Conservation (phyloP, 2,113 vertebrate species). For the Dicrurus megarhynchus region DNA sequence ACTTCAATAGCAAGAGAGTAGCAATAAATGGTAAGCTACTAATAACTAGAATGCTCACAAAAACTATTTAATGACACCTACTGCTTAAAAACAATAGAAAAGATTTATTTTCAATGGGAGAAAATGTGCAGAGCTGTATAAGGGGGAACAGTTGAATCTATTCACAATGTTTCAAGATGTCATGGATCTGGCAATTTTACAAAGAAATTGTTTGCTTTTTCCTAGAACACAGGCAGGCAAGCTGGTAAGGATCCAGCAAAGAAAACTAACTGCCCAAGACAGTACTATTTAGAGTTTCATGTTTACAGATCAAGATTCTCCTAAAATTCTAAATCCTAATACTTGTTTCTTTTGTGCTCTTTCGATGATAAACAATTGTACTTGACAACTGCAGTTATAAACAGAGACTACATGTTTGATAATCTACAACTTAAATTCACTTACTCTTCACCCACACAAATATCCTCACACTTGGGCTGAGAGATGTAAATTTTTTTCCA, state of each 20-base stretch:
- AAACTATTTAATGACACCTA: neutral
- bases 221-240: neutral
- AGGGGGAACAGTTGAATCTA: neutral
- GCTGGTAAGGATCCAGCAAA: neutral
- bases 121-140: neutral
- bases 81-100: neutral
- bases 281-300: neutral
- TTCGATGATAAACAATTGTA: neutral
- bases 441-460: neutral
- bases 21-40: neutral
- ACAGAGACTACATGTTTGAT: neutral
- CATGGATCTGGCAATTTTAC: neutral
- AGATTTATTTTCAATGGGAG: neutral
- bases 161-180: neutral
- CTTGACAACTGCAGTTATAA: neutral
- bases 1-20: neutral
- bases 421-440: neutral
- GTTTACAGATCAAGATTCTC: neutral
- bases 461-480: neutral
- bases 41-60: neutral
- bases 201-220: neutral
- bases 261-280: neutral
- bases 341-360: neutral
- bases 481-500: neutral
- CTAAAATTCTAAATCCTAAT: neutral